These are phyloP conservation scores for Beris morrisii DNA, from an alignment of 2,888 invertebrate genomes.

Conservation along the genomic window DNA sequence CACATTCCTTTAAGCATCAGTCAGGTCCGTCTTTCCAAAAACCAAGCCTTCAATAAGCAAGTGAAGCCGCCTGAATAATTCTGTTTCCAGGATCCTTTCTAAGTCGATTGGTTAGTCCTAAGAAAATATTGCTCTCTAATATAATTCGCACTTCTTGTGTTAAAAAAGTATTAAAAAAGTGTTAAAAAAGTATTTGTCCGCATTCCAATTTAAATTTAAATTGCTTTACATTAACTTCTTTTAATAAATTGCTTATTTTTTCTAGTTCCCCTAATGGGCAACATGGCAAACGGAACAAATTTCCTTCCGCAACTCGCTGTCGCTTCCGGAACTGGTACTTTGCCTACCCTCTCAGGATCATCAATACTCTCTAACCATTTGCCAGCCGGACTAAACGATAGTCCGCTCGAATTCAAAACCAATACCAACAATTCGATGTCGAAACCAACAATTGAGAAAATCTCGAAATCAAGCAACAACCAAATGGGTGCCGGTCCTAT, in stretches of 20 bases:
- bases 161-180: too few species aligned
- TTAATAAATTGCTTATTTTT: constrained; percentile 11
- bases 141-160: too few species aligned
- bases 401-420: constrained; percentile 63
- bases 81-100: too few species aligned
- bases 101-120: too few species aligned
- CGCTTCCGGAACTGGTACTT: constrained; percentile 42
- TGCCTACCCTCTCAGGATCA: constrained; percentile 33
- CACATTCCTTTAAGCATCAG: too few species aligned
- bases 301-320: constrained; percentile 51
- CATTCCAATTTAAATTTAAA: too few species aligned
- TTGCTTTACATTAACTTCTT: not conserved
- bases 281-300: constrained; percentile 45
- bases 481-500: constrained; percentile 62
- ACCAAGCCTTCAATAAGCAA: too few species aligned
- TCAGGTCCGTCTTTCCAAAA: too few species aligned
- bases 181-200: too few species aligned
- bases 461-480: constrained; percentile 58
- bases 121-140: too few species aligned
- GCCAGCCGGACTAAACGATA: constrained; percentile 61
- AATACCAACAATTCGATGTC: constrained; percentile 12
- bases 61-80: too few species aligned
- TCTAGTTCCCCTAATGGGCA: constrained; percentile 40
- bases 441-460: constrained; percentile 25
- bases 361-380: constrained; percentile 36